phyloP scores from a whole-genome alignment of 2,113 vertebrate genomes.

The Vicugna pacos region DNA sequence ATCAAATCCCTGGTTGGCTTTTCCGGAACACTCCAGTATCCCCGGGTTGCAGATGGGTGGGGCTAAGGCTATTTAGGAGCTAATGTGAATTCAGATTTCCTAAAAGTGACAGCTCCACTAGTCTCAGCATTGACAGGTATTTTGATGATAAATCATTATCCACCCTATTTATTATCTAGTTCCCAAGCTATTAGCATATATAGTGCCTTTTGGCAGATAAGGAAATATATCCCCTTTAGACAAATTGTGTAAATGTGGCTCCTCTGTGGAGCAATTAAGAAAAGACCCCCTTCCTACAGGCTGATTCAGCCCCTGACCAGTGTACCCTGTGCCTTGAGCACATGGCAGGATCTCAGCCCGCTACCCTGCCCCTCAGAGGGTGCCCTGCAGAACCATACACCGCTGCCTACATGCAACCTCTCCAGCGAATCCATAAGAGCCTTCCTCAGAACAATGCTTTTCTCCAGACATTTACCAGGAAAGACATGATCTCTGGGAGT shows the following conservation, averaged over 20 bases:
- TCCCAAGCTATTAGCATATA: neutral
- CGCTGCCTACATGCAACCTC: neutral
- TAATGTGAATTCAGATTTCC: neutral
- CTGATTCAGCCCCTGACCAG: neutral
- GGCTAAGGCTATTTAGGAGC: neutral
- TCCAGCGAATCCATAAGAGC: neutral
- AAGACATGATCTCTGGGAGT: conserved; percentile 23
- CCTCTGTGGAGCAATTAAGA: neutral
- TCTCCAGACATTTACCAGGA: neutral
- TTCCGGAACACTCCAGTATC: neutral
- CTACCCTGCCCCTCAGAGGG: neutral
- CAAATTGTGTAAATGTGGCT: neutral
- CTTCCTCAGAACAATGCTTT: neutral
- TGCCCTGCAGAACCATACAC: no score
- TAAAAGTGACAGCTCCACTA: neutral
- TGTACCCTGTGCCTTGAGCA: neutral
- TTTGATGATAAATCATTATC: neutral
- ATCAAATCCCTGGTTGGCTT: neutral
- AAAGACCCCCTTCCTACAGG: neutral
- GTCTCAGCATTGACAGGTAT: neutral
- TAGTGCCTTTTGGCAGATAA: neutral
- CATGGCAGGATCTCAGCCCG: neutral
- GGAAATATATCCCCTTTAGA: neutral
- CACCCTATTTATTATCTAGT: neutral
- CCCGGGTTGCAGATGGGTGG: neutral